Evolutionary conservation across 2,888 invertebrate genomes (phyloP), one percentile per base, ranked within the genome.

Genomic region (Torymus tubicola): DNA sequence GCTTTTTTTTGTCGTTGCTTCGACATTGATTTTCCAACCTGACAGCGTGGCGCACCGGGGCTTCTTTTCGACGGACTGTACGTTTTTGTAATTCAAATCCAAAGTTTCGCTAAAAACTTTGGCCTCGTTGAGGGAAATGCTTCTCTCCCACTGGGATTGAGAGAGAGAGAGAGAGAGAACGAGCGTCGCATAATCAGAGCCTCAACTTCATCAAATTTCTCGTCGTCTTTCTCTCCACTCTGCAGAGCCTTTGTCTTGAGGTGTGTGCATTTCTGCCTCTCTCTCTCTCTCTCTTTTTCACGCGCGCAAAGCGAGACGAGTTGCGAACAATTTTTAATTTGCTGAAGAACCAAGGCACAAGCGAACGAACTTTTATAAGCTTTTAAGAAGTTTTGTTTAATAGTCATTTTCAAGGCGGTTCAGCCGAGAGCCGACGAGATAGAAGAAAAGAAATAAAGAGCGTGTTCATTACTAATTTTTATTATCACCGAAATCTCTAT

Each of bases 271-370:
- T 8, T 42, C 42, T 42, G 8, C 10, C 42, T 31, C 31, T 42
- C 42, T 42, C 42, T 1, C 42, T 42, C 42, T 1, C 42, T 42
- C 42, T 8, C 42, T 42, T 42, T 42, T 42, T 42, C 42, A 8
- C 42, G 42, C 42, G 42, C 42, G 42, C 42, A 8, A 42, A 42
- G 14, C 12, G 16, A 21, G 65, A 58, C 57, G 57, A 65, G 57
- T 65, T 74, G 55, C n/a, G 70, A 77, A 70, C 63, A 69, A 70
- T 70, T 77, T 77, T 77, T 77, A 64, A 77, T 70, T 77, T 70
- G 57, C 50, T 50, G 64, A 64, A 57, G n/a, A 64, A 64, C 69
- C 10, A 16, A 16, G 42, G 64, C 14, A 24, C 12, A 16, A 42
- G 42, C 42, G 42, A 42, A 42, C 42, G 42, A 69, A 76, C 69